A percentile compares a stretch with the other conserved stretches of the same genome.
Conservation (phyloP, 2,797 vertebrate species). For the Esox masquinongy region DNA sequence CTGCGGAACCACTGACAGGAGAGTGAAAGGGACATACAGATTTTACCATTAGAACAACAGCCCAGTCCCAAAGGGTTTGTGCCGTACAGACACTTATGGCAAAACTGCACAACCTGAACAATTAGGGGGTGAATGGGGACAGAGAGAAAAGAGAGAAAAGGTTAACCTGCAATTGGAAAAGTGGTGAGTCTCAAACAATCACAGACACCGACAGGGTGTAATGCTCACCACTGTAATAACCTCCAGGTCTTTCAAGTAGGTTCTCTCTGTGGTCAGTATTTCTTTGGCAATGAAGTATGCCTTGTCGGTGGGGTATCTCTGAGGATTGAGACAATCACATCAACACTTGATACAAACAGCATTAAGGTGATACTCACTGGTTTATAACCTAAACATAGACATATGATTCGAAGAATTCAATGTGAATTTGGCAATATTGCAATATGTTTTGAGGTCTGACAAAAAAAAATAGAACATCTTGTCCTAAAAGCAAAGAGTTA, state of each 20-base stretch:
- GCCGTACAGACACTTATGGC: neutral
- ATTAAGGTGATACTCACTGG: no score
- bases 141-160: no score
- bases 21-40: neutral
- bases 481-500: no score
- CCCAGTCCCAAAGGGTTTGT: neutral
- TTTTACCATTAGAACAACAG: constrained; percentile 10
- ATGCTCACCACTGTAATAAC: constrained; percentile 92
- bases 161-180: no score
- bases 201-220: neutral
- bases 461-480: no score
- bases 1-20: constrained; percentile 91
- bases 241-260: constrained; percentile 94
- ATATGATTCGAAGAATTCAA: no score
- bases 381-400: no score
- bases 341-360: neutral
- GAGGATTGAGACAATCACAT: constrained; percentile 22
- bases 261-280: constrained; percentile 95
- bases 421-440: no score
- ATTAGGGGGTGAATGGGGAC: no score
- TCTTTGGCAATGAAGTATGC: constrained; percentile 98
- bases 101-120: constrained; percentile 1
- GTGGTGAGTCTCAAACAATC: neutral
- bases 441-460: no score
- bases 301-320: constrained; percentile 85